These are phyloP conservation scores for Scaptodrosophila latifasciaeformis DNA, from an alignment of 2,888 invertebrate genomes.

Conservation along the genomic window DNA sequence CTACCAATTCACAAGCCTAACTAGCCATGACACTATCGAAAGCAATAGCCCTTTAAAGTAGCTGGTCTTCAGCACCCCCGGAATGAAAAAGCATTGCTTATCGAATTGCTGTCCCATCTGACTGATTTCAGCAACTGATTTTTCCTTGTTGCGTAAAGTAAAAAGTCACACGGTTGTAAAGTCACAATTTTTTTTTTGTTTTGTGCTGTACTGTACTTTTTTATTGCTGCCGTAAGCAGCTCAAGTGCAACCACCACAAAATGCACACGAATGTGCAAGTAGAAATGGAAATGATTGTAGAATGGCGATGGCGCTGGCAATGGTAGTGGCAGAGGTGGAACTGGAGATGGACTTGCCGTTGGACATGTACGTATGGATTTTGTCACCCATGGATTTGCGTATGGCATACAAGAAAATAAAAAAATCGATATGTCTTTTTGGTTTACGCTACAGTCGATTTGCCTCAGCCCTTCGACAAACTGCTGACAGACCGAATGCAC, in stretches of 20 bases:
- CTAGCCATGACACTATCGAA: conserved; percentile 45
- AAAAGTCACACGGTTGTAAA: not conserved
- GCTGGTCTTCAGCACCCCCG: no score
- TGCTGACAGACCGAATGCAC: conserved; percentile 26
- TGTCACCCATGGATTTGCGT: no score
- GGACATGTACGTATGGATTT: no score
- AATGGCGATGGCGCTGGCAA: not conserved
- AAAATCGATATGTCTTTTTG: conserved; percentile 50
- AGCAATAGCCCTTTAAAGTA: not conserved
- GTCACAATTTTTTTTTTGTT: no score
- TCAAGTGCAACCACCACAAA: conserved; percentile 48
- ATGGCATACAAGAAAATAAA: conserved; percentile 32
- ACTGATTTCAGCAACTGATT: conserved; percentile 35
- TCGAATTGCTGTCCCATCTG: conserved; percentile 35
- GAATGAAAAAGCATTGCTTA: no score
- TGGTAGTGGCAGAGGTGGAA: not conserved
- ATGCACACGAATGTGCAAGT: no score
- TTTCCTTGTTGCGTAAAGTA: not conserved
- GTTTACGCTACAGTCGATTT: conserved; percentile 29
- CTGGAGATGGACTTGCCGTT: no score
- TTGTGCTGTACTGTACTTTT: conserved; percentile 8
- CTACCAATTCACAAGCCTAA: conserved; percentile 29
- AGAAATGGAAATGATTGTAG: no score
- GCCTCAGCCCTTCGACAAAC: no score
- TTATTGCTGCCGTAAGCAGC: conserved; percentile 26